Evolutionary conservation across 2,888 invertebrate species (phyloP).

Genomic region (Meghimatium bilineatum): DNA sequence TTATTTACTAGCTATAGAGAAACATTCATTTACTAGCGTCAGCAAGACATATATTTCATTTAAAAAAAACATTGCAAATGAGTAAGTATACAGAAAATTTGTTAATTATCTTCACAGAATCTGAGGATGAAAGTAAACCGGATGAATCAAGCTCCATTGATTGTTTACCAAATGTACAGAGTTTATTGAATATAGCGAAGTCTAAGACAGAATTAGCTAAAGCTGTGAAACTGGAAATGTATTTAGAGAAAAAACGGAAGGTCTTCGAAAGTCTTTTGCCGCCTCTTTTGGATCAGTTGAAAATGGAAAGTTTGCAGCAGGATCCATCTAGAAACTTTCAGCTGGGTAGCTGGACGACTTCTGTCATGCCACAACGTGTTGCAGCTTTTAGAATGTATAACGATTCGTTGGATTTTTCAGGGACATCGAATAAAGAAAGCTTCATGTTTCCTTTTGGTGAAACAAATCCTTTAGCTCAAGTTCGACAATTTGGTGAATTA

Average conservation of each 20-base stretch:
- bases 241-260: background rate
- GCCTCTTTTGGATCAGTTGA: background rate
- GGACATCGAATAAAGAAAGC: background rate
- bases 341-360: background rate
- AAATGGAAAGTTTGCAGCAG: background rate
- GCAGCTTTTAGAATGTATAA: too few species aligned
- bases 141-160: background rate
- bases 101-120: background rate
- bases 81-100: background rate
- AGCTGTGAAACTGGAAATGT: background rate
- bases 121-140: conserved; percentile 7
- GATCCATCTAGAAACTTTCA: background rate
- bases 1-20: too few species aligned
- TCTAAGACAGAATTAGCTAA: background rate
- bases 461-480: conserved; percentile 26
- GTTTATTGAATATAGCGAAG: background rate
- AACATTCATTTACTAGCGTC: too few species aligned
- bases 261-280: background rate
- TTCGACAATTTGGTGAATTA: conserved; percentile 26
- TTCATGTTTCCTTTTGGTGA: background rate
- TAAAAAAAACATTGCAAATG: background rate
- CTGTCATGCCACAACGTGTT: background rate
- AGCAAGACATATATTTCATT: too few species aligned
- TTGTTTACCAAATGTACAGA: background rate
- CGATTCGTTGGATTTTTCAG: background rate